Conservation (phyloP, 2,888 invertebrate species). For the Coelopa pilipes region DNA sequence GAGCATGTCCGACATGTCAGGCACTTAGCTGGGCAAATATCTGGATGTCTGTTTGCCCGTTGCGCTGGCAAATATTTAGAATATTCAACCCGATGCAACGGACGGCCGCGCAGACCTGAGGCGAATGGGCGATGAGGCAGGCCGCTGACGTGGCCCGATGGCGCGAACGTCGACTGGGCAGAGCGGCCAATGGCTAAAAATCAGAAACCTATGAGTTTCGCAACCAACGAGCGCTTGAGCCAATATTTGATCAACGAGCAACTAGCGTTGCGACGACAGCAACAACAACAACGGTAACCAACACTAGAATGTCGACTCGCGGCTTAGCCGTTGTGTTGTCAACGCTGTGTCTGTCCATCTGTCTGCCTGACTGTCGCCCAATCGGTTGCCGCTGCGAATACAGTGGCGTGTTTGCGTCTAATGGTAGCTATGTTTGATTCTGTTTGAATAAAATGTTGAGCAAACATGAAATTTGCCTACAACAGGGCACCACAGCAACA, state of each 20-base stretch:
- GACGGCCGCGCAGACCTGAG: not conserved
- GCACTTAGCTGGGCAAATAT: constrained; percentile 31
- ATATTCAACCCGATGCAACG: constrained; percentile 13
- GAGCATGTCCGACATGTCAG: constrained; percentile 20
- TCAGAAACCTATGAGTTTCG: constrained; percentile 10
- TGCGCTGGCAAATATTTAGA: constrained; percentile 27
- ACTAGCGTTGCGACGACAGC: not conserved
- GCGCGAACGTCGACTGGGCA: not conserved
- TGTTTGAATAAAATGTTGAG: constrained; percentile 10
- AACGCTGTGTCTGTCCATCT: not conserved
- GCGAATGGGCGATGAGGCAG: not conserved
- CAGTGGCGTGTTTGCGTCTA: constrained; percentile 30
- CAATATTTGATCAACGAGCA: not conserved
- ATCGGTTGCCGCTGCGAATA: constrained; percentile 6
- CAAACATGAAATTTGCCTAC: not conserved
- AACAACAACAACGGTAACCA: constrained; percentile 15
- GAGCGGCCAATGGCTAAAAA: not conserved
- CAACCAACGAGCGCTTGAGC: not conserved
- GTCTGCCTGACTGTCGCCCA: not conserved
- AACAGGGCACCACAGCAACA: not conserved
- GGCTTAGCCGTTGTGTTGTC: constrained; percentile 20
- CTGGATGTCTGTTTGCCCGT: constrained; percentile 11
- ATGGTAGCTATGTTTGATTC: constrained; percentile 33
- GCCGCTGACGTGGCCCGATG: constrained; percentile 11
- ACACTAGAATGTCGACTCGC: constrained; percentile 24